A percentile compares a stretch with the other conserved stretches of the same genome.
These are phyloP conservation scores for Melinaea menophilus DNA, from an alignment of 2,888 invertebrate species.

Conservation along the genomic window DNA sequence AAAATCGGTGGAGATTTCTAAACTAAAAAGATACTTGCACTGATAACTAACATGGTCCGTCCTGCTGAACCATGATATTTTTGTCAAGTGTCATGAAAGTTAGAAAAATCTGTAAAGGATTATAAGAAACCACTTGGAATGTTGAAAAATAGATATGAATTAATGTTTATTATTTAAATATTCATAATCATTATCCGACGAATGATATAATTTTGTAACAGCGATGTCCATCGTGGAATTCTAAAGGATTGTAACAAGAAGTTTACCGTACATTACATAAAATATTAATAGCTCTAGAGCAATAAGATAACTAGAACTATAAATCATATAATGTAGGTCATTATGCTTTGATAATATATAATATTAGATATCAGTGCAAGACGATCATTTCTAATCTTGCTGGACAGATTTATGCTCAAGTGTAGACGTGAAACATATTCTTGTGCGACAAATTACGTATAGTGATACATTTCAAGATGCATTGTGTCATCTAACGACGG, in stretches of 20 bases:
- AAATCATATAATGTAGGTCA: conserved; percentile 30
- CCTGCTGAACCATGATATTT: conserved; percentile 26
- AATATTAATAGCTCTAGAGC: background rate
- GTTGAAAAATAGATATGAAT: conserved; percentile 30
- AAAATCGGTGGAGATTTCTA: conserved; percentile 24
- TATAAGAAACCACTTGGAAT: conserved; percentile 25
- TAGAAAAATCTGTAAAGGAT: conserved; percentile 12
- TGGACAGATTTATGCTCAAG: conserved; percentile 43
- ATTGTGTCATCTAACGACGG: conserved; percentile 63
- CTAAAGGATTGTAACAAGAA: too few relatives aligned
- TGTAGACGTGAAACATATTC: conserved; percentile 47
- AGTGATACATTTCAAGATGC: conserved; percentile 70
- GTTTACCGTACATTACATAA: too few relatives aligned
- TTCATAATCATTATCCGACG: conserved; percentile 8
- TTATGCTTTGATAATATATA: conserved; percentile 27
- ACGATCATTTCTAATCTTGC: conserved; percentile 41
- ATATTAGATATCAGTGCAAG: conserved; percentile 36
- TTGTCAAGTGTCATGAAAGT: conserved; percentile 15
- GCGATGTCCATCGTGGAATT: background rate
- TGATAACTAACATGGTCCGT: conserved; percentile 32
- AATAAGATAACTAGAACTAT: conserved; percentile 21
- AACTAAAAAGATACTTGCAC: conserved; percentile 29
- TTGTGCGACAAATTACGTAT: conserved; percentile 63
- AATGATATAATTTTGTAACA: conserved; percentile 4
- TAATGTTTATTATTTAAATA: conserved; percentile 7